Evolutionary conservation across 2,888 invertebrate species (phyloP).

Genomic region (Teleogryllus oceanicus): DNA sequence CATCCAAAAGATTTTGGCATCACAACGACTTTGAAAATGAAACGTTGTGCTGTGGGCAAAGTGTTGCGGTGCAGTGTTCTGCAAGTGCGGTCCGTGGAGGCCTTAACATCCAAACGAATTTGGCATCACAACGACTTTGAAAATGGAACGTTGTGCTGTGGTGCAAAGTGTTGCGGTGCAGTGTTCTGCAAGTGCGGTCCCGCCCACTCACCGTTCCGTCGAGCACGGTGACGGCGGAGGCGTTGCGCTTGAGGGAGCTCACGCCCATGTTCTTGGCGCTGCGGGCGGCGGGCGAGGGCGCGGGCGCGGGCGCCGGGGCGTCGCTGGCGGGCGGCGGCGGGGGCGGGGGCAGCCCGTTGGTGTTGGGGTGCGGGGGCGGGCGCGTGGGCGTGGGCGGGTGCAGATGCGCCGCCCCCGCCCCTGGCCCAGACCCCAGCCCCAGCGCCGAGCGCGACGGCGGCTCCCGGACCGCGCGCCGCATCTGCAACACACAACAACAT

Average conservation of each 20-base stretch:
- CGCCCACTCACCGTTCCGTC: not conserved
- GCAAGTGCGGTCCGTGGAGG: fast-evolving
- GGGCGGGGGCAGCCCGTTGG: not conserved
- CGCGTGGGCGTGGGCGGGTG: not conserved
- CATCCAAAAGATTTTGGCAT: too few relatives aligned
- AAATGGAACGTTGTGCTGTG: too few relatives aligned
- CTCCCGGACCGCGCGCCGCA: not conserved
- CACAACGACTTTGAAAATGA: too few relatives aligned
- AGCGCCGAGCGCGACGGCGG: not conserved
- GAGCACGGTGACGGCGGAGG: not conserved
- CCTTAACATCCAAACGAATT: too few relatives aligned
- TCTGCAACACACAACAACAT: not conserved
- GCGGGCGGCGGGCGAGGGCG: not conserved
- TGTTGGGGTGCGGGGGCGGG: not conserved
- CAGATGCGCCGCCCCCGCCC: not conserved
- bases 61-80: too few relatives aligned
- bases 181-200: fast-evolving
- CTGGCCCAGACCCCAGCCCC: not conserved
- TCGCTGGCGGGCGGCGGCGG: not conserved
- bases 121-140: too few relatives aligned
- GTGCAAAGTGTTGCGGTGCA: too few relatives aligned
- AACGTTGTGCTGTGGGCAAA: too few relatives aligned
- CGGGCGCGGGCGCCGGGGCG: not conserved
- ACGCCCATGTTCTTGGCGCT: not conserved
- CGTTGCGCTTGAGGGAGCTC: not conserved